Conservation (phyloP, 2,113 vertebrate genomes). For the Camarhynchus parvulus region DNA sequence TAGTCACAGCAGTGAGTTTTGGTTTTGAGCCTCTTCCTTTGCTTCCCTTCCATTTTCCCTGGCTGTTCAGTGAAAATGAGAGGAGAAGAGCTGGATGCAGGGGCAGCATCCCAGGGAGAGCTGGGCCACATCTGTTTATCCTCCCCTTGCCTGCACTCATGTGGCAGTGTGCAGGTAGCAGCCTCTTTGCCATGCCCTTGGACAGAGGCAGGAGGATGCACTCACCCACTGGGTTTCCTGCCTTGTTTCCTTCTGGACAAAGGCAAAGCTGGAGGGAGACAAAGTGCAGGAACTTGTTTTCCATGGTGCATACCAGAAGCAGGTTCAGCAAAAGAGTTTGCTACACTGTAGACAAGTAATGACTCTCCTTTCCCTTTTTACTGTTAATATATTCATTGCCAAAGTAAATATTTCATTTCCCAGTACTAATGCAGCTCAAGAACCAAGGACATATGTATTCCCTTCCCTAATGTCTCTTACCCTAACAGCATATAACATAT, state of each 20-base stretch:
- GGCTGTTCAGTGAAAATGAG: background rate
- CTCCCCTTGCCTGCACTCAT: background rate
- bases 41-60: background rate
- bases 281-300: background rate
- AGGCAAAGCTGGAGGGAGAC: background rate
- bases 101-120: background rate
- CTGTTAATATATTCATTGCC: background rate
- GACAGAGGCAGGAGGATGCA: background rate
- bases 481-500: background rate
- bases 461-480: background rate
- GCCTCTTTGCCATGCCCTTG: background rate
- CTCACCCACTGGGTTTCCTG: background rate
- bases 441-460: background rate
- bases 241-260: background rate
- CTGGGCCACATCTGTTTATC: background rate
- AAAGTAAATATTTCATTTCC: background rate
- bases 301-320: background rate
- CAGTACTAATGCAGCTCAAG: background rate
- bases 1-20: background rate
- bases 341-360: background rate
- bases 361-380: background rate
- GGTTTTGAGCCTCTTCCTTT: background rate
- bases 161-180: background rate
- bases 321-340: background rate
- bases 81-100: background rate